phyloP scores from a whole-genome alignment of 2,113 vertebrate species.

The Odobenus rosmarus region DNA sequence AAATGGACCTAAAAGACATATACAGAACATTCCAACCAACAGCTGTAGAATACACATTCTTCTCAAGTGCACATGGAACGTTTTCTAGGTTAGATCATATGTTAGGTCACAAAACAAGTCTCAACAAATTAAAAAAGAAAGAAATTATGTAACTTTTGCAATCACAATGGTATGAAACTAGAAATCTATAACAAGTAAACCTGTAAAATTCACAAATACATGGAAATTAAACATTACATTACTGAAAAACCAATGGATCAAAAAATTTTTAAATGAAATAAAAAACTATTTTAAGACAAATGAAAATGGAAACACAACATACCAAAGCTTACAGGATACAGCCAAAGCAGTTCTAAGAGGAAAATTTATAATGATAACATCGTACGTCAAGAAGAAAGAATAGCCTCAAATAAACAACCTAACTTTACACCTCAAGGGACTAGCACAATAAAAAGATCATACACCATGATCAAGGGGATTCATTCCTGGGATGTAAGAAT shows the following conservation, averaged over 20 bases:
- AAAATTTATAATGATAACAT: neutral
- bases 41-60: neutral
- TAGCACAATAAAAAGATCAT: neutral
- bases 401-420: neutral
- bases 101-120: neutral
- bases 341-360: neutral
- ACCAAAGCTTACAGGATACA: neutral
- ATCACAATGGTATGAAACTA: neutral
- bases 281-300: neutral
- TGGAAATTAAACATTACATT: neutral
- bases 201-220: neutral
- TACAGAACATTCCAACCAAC: neutral
- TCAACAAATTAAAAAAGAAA: neutral
- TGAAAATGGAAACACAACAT: neutral
- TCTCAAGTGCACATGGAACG: neutral
- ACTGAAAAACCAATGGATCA: neutral
- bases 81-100: neutral
- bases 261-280: neutral
- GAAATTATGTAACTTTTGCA: neutral
- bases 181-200: neutral
- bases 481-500: neutral
- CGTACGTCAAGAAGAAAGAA: neutral
- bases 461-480: neutral
- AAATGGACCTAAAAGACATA: neutral
- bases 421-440: neutral